phyloP scores from a whole-genome alignment of 2,888 invertebrate species.

The Leucophenga montana region DNA sequence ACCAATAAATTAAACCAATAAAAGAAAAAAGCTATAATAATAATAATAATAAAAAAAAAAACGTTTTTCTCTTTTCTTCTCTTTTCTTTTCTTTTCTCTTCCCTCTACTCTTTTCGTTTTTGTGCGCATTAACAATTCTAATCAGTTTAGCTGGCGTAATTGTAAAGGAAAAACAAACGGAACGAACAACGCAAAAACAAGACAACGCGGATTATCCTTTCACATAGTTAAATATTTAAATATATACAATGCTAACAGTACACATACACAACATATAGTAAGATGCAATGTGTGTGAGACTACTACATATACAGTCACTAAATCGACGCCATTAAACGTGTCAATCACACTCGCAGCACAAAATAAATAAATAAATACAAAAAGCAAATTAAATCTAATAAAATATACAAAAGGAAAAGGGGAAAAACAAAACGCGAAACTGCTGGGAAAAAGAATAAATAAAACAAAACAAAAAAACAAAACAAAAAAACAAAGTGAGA shows the following conservation, averaged over 20 bases:
- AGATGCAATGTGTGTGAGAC: constrained; percentile 35
- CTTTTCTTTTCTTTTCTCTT: background rate
- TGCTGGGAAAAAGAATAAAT: constrained; percentile 24
- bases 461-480: constrained; percentile 25
- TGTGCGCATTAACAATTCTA: constrained; percentile 50
- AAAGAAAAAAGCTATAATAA: constrained; percentile 31
- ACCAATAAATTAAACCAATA: constrained; percentile 32
- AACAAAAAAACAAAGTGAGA: constrained; percentile 29
- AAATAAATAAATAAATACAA: constrained; percentile 9
- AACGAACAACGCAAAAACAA: constrained; percentile 35
- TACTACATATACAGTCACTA: constrained; percentile 36
- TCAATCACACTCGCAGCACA: constrained; percentile 14
- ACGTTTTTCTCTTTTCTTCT: constrained; percentile 13
- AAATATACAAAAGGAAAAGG: constrained; percentile 32
- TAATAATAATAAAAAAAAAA: too few species aligned
- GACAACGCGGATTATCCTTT: constrained; percentile 18
- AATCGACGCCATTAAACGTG: constrained; percentile 17
- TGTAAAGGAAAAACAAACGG: constrained; percentile 30
- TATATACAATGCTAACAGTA: constrained; percentile 9
- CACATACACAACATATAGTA: background rate
- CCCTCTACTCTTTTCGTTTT: too few species aligned
- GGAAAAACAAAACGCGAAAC: constrained; percentile 36
- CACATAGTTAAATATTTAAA: constrained; percentile 20
- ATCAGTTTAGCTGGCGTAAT: constrained; percentile 51
- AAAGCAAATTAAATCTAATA: constrained; percentile 34